A percentile compares a stretch with the other conserved stretches of the same genome.
Conservation (phyloP, 2,113 vertebrate genomes). For the Lampris incognitus region DNA sequence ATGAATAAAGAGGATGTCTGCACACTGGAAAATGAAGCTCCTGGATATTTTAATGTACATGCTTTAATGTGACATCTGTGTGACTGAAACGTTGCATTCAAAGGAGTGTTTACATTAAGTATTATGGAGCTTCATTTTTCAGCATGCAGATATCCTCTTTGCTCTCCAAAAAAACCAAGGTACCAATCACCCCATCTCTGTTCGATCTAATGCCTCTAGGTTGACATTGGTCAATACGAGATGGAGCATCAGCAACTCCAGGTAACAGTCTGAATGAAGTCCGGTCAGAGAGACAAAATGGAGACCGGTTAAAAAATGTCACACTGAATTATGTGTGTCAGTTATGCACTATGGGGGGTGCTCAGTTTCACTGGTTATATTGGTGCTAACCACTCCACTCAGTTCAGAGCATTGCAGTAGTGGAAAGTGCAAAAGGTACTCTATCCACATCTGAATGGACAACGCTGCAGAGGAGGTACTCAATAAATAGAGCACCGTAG, state of each 20-base stretch:
- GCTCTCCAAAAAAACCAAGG: constrained; percentile 8
- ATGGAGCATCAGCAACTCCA: constrained; percentile 20
- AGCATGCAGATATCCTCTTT: too few relatives aligned
- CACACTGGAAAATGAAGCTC: too few relatives aligned
- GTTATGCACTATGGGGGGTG: constrained; percentile 22
- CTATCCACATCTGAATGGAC: too few relatives aligned
- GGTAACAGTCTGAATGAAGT: constrained; percentile 46
- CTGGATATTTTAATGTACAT: too few relatives aligned
- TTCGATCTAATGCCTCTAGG: constrained; percentile 43
- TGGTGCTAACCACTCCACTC: not conserved
- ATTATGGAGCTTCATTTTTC: too few relatives aligned
- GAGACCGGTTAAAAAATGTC: not conserved
- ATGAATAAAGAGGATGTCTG: too few relatives aligned
- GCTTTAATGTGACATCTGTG: too few relatives aligned
- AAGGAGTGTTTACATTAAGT: too few relatives aligned
- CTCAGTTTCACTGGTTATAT: constrained; percentile 12
- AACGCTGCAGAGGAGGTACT: too few relatives aligned
- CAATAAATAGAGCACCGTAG: too few relatives aligned
- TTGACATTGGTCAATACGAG: constrained; percentile 44
- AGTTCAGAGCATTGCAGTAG: constrained; percentile 7
- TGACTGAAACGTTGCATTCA: too few relatives aligned
- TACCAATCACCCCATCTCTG: constrained; percentile 2
- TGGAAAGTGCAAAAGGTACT: not conserved
- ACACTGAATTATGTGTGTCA: not conserved
- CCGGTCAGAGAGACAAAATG: constrained; percentile 9